A percentile compares a stretch with the other conserved stretches of the same genome.
Evolutionary conservation across 2,888 invertebrate genomes (phyloP).

Genomic region (Euphydryas editha): DNA sequence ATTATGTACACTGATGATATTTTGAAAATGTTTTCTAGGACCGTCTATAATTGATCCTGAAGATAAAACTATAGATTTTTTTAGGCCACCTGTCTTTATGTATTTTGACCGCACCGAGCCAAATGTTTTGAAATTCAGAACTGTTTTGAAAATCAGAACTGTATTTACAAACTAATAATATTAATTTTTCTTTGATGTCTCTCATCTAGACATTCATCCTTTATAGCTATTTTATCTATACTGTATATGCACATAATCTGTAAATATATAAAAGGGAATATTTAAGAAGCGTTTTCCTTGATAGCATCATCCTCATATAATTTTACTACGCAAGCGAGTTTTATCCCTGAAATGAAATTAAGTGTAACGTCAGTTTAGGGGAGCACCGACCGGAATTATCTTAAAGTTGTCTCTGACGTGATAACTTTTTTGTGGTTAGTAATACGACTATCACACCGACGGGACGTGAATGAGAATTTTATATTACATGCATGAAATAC

Average conservation of each 20-base stretch:
- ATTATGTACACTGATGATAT: no score
- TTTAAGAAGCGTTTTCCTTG: constrained; percentile 16
- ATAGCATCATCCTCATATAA: constrained; percentile 14
- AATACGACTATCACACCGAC: constrained; percentile 8
- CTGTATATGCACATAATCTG: neutral
- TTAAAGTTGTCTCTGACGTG: constrained; percentile 26
- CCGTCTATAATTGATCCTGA: no score
- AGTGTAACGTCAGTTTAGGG: constrained; percentile 34
- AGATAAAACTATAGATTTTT: no score
- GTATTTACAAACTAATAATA: no score
- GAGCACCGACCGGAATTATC: constrained; percentile 40
- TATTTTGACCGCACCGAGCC: no score
- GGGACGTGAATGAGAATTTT: neutral
- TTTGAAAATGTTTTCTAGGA: no score
- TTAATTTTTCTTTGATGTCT: no score
- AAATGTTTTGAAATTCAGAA: no score
- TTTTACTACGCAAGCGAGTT: constrained; percentile 24
- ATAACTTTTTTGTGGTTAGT: constrained; percentile 29
- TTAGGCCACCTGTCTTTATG: no score
- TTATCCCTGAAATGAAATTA: constrained; percentile 38
- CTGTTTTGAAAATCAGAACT: no score
- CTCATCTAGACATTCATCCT: no score
- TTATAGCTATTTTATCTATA: no score
- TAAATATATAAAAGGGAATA: neutral
- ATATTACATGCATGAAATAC: neutral